Percentiles rank a stretch among this genome's conserved stretches.
Evolutionary conservation across 2,888 invertebrate genomes (phyloP).

Genomic region (Nematopogon swammerdamellus): DNA sequence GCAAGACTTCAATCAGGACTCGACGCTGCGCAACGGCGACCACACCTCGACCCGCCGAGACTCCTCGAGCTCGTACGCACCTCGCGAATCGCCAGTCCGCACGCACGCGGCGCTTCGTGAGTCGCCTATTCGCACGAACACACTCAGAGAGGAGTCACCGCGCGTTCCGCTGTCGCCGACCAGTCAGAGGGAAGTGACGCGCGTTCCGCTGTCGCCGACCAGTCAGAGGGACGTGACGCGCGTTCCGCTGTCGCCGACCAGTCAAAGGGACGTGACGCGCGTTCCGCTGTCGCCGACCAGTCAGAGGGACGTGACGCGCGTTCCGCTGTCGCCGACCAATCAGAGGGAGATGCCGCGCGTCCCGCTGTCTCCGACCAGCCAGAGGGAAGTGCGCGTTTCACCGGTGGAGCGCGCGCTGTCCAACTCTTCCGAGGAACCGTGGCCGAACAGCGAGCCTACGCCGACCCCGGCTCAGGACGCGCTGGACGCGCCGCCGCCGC

Average conservation of each 20-base stretch:
- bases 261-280: no score
- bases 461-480: slow-evolving; percentile 21
- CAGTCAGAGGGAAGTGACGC: not conserved
- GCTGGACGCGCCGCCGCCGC: slow-evolving; percentile 41
- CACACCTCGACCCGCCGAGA: not conserved
- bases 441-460: slow-evolving; percentile 21
- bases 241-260: not conserved
- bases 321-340: not conserved
- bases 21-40: not conserved
- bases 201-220: not conserved
- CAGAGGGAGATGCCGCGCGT: not conserved
- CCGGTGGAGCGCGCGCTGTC: not conserved
- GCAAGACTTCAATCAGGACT: not conserved
- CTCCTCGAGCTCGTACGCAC: no score
- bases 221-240: not conserved
- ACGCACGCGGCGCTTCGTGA: no score
- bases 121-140: no score
- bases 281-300: no score
- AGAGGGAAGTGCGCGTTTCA: not conserved
- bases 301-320: no score
- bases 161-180: not conserved
- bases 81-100: no score
- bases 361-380: not conserved
- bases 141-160: no score
- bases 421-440: not conserved